Conservation (phyloP, 2,888 invertebrate genomes). For the Caprella mutica region DNA sequence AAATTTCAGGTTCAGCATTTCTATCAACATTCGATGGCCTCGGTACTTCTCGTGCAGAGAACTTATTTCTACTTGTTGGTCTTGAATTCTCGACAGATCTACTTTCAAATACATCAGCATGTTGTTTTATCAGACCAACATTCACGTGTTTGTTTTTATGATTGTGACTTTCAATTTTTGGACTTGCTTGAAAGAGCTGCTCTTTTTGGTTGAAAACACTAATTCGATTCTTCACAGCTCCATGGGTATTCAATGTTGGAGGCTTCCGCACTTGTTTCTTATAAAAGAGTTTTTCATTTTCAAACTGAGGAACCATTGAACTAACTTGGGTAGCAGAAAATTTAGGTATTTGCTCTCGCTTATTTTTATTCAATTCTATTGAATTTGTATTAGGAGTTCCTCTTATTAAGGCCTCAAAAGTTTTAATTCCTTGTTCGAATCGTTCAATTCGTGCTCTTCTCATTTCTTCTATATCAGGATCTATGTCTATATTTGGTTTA, state of each 20-base stretch:
- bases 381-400: not conserved
- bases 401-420: not conserved
- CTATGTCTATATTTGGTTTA: no score
- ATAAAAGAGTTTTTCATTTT: conserved; percentile 14
- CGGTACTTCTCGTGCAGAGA: not conserved
- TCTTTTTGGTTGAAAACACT: conserved; percentile 30
- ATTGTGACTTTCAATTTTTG: not conserved
- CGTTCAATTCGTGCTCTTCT: conserved; percentile 19
- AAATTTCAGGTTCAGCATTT: conserved; percentile 24
- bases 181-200: conserved; percentile 15
- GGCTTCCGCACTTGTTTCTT: conserved; percentile 16
- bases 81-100: not conserved
- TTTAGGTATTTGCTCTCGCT: not conserved
- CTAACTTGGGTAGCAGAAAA: not conserved
- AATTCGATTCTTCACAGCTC: conserved; percentile 25
- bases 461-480: conserved; percentile 17
- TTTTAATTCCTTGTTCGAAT: not conserved
- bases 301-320: not conserved
- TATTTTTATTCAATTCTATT: not conserved
- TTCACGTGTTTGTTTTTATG: not conserved
- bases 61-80: not conserved
- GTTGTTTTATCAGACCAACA: not conserved
- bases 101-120: not conserved
- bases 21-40: not conserved
- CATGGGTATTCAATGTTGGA: conserved; percentile 23